Evolutionary conservation across 2,113 vertebrate species (phyloP).

Genomic region (Lipotes vexillifer): DNA sequence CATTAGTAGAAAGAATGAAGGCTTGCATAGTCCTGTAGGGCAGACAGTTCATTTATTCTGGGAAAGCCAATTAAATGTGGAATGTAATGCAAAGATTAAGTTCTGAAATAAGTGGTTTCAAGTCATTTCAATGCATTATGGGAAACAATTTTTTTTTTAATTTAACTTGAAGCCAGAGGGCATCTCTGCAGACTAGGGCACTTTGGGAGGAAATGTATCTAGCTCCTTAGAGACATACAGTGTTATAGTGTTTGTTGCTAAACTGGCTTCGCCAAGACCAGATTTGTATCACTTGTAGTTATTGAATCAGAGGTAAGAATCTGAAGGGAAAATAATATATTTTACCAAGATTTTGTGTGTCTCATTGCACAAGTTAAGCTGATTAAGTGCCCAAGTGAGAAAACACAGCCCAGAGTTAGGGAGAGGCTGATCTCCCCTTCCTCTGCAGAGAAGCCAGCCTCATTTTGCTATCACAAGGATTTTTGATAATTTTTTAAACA

Average conservation of each 20-base stretch:
- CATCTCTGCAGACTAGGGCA: not conserved
- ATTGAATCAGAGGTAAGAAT: not conserved
- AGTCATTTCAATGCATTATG: not conserved
- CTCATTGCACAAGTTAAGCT: not conserved
- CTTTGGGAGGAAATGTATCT: not conserved
- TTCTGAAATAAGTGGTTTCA: not conserved
- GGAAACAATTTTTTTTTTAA: not conserved
- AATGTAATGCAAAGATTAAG: not conserved
- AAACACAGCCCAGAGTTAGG: not conserved
- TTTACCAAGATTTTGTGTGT: not conserved
- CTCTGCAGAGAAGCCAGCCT: not conserved
- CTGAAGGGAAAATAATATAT: not conserved
- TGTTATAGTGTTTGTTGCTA: not conserved
- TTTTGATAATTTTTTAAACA: not conserved
- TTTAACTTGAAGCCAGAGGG: not conserved
- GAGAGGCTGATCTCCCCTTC: not conserved
- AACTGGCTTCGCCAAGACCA: not conserved
- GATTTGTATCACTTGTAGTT: not conserved
- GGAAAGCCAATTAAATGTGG: not conserved
- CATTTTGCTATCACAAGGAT: not conserved
- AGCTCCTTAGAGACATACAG: not conserved
- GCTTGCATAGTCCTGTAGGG: not conserved
- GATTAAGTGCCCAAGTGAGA: not conserved
- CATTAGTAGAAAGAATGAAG: not conserved
- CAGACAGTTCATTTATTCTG: not conserved